Percentiles rank a stretch among this genome's conserved stretches.
Evolutionary conservation across 2,888 invertebrate genomes (phyloP).

Genomic region (Venusia cambrica): DNA sequence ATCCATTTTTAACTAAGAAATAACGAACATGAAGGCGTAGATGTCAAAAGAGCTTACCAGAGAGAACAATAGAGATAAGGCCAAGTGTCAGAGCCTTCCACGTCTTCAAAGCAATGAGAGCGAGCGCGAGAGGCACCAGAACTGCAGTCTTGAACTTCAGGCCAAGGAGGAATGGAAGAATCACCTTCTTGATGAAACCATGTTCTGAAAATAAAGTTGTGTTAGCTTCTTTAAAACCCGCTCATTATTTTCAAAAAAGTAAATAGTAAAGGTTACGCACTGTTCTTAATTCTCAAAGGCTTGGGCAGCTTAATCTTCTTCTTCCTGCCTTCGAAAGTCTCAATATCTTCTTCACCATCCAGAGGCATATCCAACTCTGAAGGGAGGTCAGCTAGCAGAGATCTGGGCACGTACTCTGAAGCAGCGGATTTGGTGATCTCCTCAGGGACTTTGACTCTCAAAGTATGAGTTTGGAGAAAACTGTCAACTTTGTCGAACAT

Average conservation of each 20-base stretch:
- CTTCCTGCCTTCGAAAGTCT: slow-evolving; percentile 69
- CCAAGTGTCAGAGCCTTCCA: slow-evolving; percentile 95
- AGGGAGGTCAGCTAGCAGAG: slow-evolving; percentile 83
- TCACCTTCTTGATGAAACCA: slow-evolving; percentile 90
- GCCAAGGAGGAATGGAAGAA: slow-evolving; percentile 92
- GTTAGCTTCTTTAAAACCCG: too few relatives aligned
- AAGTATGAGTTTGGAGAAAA: slow-evolving; percentile 88
- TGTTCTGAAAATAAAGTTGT: slow-evolving; percentile 83
- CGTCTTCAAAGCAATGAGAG: slow-evolving; percentile 91
- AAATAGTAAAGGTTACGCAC: slow-evolving; percentile 42
- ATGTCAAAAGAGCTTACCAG: slow-evolving; percentile 73
- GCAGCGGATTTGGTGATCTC: slow-evolving; percentile 80
- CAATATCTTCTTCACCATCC: slow-evolving; percentile 77
- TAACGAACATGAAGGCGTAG: too few relatives aligned
- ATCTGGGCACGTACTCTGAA: slow-evolving; percentile 83
- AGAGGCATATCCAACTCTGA: slow-evolving; percentile 87
- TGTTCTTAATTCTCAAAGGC: slow-evolving; percentile 75
- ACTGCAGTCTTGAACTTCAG: slow-evolving; percentile 93
- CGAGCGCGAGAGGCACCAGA: slow-evolving; percentile 89
- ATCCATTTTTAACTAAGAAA: too few relatives aligned
- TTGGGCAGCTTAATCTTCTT: slow-evolving; percentile 78
- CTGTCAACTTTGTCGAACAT: slow-evolving; percentile 87
- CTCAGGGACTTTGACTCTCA: slow-evolving; percentile 87
- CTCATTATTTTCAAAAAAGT: too few relatives aligned
- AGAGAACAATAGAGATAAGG: slow-evolving; percentile 90